Percentiles rank a stretch among this genome's conserved stretches.
phyloP scores from a whole-genome alignment of 1,140 invertebrate genomes.

The Tetramorium alpestre region DNA sequence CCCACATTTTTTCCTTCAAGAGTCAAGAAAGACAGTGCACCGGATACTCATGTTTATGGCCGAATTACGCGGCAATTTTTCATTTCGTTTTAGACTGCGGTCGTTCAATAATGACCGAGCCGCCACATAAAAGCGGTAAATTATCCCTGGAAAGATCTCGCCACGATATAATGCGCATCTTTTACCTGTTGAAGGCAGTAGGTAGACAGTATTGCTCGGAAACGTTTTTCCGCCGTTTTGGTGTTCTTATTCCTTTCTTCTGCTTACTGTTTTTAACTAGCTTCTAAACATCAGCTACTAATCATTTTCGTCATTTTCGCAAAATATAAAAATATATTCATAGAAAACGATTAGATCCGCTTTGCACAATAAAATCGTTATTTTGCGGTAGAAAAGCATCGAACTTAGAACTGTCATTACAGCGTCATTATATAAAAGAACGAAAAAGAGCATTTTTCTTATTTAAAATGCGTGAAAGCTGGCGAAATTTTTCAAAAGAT shows the following conservation, averaged over 20 bases:
- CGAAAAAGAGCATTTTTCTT: background rate
- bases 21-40: no score
- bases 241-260: background rate
- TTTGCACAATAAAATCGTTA: background rate
- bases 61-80: constrained; percentile 37
- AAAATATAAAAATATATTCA: background rate
- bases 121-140: constrained; percentile 13
- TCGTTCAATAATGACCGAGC: constrained; percentile 6
- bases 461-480: background rate
- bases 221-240: background rate
- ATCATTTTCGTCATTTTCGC: background rate
- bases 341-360: background rate
- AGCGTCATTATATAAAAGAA: background rate
- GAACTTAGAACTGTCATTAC: background rate
- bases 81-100: constrained; percentile 1
- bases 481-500: background rate
- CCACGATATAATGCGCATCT: background rate
- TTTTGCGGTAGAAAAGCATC: background rate
- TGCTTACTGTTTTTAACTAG: background rate
- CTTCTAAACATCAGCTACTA: background rate
- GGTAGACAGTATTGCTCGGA: background rate
- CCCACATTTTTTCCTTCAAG: background rate
- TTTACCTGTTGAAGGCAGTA: constrained; percentile 2
- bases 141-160: constrained; percentile 14
- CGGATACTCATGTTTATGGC: constrained; percentile 42